These are phyloP conservation scores for Pterostichus niger DNA, from an alignment of 2,888 invertebrate genomes.

Conservation along the genomic window DNA sequence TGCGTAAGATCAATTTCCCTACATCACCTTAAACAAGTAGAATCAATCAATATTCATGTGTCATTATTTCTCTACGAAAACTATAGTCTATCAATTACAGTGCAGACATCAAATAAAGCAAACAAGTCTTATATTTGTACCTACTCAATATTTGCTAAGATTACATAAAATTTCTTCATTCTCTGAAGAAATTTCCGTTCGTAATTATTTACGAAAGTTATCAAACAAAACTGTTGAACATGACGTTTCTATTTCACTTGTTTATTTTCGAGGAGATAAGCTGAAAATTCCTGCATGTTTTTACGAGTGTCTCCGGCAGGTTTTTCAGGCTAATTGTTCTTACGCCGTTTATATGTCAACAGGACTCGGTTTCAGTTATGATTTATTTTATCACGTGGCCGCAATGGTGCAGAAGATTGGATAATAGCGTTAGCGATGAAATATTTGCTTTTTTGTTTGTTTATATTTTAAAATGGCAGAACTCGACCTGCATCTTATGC, in stretches of 20 bases:
- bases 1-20: too few relatives aligned
- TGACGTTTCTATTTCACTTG: constrained; percentile 1
- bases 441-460: constrained; percentile 3
- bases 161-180: not conserved
- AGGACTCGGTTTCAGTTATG: not conserved
- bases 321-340: not conserved
- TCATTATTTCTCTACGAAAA: too few relatives aligned
- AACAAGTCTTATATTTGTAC: not conserved
- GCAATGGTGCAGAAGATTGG: not conserved
- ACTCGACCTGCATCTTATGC: too few relatives aligned
- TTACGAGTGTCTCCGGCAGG: not conserved
- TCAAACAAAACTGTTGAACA: constrained; percentile 2
- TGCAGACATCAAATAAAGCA: not conserved
- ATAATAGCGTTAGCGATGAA: not conserved
- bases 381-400: not conserved
- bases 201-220: constrained; percentile 1
- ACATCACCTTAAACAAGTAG: too few relatives aligned
- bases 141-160: not conserved
- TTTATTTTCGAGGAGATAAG: not conserved
- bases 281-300: constrained; percentile 1
- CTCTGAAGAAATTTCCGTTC: constrained; percentile 4
- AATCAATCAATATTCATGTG: too few relatives aligned
- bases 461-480: not conserved
- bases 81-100: not conserved
- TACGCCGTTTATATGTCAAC: constrained; percentile 5